phyloP scores from a whole-genome alignment of 2,797 vertebrate species.

The Thripadectes ignobilis region DNA sequence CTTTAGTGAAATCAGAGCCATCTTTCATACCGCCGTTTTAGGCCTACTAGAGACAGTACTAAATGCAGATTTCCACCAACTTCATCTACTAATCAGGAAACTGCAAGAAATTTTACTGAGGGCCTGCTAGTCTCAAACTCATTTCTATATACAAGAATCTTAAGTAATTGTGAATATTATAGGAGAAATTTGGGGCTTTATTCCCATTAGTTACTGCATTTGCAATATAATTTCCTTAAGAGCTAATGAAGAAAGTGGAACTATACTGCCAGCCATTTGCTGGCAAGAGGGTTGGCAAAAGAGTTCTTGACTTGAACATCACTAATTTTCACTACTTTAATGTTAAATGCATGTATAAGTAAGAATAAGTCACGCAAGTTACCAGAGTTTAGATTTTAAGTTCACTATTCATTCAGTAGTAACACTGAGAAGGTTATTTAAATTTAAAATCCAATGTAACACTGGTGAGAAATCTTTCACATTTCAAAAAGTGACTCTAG shows the following conservation, averaged over 20 bases:
- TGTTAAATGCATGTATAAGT: neutral
- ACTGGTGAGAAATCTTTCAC: neutral
- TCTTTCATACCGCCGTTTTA: slow-evolving; percentile 11
- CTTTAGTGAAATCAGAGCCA: slow-evolving; percentile 16
- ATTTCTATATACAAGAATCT: neutral
- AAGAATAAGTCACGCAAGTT: neutral
- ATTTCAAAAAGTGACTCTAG: neutral
- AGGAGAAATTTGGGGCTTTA: neutral
- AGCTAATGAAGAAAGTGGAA: neutral
- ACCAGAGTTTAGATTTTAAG: neutral
- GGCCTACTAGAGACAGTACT: neutral
- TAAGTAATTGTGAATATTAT: neutral
- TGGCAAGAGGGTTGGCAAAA: neutral
- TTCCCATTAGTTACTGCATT: neutral
- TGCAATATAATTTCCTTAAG: neutral
- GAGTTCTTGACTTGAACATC: neutral
- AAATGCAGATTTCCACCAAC: neutral
- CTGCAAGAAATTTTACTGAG: neutral
- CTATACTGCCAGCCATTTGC: neutral
- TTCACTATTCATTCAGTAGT: neutral
- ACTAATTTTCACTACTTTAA: neutral
- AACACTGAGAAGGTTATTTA: neutral
- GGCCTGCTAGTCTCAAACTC: neutral
- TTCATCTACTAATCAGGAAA: neutral
- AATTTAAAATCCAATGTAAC: neutral